These are phyloP conservation scores for Squalus acanthias DNA, from an alignment of 2,797 vertebrate species.

Conservation along the genomic window DNA sequence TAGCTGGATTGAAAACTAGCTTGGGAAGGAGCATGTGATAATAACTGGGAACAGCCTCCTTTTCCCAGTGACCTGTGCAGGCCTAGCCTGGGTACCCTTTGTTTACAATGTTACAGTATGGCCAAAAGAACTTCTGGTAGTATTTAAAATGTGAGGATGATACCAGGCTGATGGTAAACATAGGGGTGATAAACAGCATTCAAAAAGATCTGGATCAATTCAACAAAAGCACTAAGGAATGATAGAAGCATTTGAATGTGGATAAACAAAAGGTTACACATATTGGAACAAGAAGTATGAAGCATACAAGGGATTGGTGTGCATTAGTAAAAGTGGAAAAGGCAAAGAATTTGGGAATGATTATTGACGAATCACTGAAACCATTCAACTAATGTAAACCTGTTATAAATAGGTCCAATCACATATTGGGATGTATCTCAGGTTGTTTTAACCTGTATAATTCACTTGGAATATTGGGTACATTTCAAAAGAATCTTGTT, in stretches of 20 bases:
- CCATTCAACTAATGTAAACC: background rate
- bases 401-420: background rate
- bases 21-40: background rate
- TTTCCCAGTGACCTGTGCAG: background rate
- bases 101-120: background rate
- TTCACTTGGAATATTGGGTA: background rate
- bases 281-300: background rate
- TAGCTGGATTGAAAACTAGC: background rate
- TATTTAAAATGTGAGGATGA: background rate
- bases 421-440: background rate
- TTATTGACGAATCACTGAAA: background rate
- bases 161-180: background rate
- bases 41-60: background rate
- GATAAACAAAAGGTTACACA: background rate
- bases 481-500: background rate
- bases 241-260: background rate
- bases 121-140: background rate
- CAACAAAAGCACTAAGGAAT: background rate
- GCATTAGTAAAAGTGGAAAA: background rate
- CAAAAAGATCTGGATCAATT: background rate
- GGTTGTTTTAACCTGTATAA: background rate
- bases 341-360: background rate
- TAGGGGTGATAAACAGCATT: background rate
- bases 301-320: background rate
- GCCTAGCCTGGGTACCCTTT: no score